A percentile compares a stretch with the other conserved stretches of the same genome.
phyloP scores from a whole-genome alignment of 2,113 vertebrate species.

The Columbina picui region DNA sequence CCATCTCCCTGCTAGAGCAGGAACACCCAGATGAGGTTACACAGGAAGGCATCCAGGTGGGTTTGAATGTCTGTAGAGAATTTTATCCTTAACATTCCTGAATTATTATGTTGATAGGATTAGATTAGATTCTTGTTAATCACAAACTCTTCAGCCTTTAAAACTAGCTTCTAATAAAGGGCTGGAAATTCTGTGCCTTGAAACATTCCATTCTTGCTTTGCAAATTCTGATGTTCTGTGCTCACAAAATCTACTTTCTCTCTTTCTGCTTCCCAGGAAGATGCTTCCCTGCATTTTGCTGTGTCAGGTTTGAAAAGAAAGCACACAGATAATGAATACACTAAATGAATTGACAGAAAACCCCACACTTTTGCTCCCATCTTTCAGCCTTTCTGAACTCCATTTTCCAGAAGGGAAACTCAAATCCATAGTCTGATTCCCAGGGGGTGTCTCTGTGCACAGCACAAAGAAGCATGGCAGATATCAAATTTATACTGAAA shows the following conservation, averaged over 20 bases:
- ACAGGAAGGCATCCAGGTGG: too few species aligned
- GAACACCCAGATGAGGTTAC: too few species aligned
- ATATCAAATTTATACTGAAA: not conserved
- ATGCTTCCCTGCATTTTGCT: not conserved
- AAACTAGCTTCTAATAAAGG: not conserved
- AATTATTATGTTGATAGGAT: not conserved
- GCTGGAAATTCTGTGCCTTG: not conserved
- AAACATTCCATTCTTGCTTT: not conserved
- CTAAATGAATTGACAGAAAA: not conserved
- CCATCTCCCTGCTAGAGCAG: too few species aligned
- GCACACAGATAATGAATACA: not conserved
- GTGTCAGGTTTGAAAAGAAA: not conserved
- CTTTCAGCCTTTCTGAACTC: not conserved
- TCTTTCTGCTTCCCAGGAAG: not conserved
- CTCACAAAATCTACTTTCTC: not conserved
- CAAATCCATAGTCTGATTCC: not conserved
- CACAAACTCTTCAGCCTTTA: not conserved
- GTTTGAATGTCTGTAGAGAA: too few species aligned
- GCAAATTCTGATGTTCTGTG: not conserved
- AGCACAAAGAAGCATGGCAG: not conserved
- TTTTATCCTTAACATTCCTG: not conserved
- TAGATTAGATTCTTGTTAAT: not conserved
- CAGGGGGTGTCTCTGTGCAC: fast-evolving
- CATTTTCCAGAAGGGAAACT: not conserved
- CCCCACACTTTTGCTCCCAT: not conserved